These are phyloP conservation scores for Actinostola sp. DNA, from an alignment of 92 coral and sea anemone species.

Conservation along the genomic window DNA sequence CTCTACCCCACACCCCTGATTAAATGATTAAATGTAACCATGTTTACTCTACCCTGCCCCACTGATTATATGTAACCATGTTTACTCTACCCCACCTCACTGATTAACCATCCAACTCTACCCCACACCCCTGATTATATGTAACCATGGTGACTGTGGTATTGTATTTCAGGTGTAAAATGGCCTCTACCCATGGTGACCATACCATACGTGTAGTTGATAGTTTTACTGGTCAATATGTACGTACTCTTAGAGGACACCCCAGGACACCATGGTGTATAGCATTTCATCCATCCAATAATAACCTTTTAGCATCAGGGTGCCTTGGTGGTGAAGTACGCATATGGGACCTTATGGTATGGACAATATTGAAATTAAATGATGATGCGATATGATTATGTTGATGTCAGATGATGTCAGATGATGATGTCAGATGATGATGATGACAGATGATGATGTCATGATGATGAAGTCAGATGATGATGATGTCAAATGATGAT, in stretches of 20 bases:
- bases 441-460: background rate
- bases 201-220: constrained; percentile 80
- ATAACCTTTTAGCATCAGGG: constrained; percentile 88
- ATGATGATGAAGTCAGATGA: background rate
- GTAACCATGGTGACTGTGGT: too few species aligned
- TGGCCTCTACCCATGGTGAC: constrained; percentile 97
- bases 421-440: background rate
- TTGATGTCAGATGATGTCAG: too few species aligned
- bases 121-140: too few species aligned
- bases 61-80: too few species aligned
- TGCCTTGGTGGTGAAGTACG: constrained; percentile 93
- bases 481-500: background rate
- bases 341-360: constrained; percentile 86
- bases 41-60: too few species aligned
- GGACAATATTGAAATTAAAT: constrained; percentile 7
- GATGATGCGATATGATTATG: background rate
- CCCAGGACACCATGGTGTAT: constrained; percentile 95
- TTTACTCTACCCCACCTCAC: too few species aligned
- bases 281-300: constrained; percentile 81
- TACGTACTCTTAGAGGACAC: constrained; percentile 80
- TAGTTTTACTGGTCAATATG: constrained; percentile 67
- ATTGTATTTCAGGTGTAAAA: constrained; percentile 61
- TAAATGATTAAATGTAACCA: too few species aligned
- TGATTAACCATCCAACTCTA: too few species aligned
- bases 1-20: too few species aligned